Evolutionary conservation across 2,888 invertebrate species (phyloP).

Genomic region (Troglohyphantes excavatus): DNA sequence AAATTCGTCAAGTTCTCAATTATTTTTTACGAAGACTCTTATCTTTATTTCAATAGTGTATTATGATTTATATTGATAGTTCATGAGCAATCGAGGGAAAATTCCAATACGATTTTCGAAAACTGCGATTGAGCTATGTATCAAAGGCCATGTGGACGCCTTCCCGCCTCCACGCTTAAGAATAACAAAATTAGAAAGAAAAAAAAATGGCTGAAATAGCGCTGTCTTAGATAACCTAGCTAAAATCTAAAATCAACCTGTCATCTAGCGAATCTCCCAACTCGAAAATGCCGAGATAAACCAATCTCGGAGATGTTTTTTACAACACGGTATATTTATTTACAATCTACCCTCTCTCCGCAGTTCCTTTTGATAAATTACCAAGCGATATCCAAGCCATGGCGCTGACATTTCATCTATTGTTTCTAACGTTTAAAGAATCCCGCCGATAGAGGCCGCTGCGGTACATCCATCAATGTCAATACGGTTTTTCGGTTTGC

Average conservation of each 20-base stretch:
- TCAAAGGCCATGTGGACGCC: slow-evolving; percentile 26
- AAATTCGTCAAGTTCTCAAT: no score
- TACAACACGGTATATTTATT: slow-evolving; percentile 71
- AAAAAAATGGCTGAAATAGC: neutral
- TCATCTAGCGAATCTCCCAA: slow-evolving; percentile 54
- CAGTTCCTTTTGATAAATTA: slow-evolving; percentile 71
- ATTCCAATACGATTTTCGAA: slow-evolving; percentile 1
- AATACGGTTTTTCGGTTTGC: slow-evolving; percentile 71
- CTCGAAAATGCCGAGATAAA: slow-evolving; percentile 55
- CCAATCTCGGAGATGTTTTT: slow-evolving; percentile 75
- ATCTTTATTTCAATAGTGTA: no score
- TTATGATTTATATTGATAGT: no score
- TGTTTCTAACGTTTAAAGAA: slow-evolving; percentile 70
- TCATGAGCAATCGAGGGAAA: no score
- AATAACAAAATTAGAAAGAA: neutral
- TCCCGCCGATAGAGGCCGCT: slow-evolving; percentile 72
- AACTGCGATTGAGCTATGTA: slow-evolving; percentile 28
- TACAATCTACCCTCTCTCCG: slow-evolving; percentile 17
- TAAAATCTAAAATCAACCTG: slow-evolving; percentile 68
- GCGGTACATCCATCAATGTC: slow-evolving; percentile 53
- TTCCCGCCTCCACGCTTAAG: neutral
- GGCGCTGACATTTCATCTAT: slow-evolving; percentile 75
- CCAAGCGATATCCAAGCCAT: slow-evolving; percentile 57
- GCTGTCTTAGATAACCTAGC: slow-evolving; percentile 64
- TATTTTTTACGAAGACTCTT: no score